phyloP scores from a whole-genome alignment of 2,888 invertebrate species.

The Meiosimyza decipiens region DNA sequence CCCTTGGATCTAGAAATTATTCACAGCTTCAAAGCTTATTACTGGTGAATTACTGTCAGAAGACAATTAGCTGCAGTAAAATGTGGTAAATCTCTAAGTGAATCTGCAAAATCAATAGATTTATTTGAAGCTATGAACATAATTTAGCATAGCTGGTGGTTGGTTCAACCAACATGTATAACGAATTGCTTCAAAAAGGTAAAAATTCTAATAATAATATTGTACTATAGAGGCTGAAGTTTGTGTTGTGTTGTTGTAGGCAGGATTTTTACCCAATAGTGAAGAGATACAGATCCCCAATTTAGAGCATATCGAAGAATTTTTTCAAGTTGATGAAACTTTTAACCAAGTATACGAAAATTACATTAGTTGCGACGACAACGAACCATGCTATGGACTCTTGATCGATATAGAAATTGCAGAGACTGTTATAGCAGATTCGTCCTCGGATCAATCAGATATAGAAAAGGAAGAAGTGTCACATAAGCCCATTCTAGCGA shows the following conservation, averaged over 20 bases:
- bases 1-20: conserved; percentile 44
- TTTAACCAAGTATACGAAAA: too few species aligned
- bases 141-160: conserved; percentile 40
- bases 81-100: conserved; percentile 32
- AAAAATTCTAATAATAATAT: conserved; percentile 21
- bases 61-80: conserved; percentile 40
- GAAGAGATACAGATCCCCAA: background rate
- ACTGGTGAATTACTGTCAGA: conserved; percentile 42
- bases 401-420: too few species aligned
- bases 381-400: too few species aligned
- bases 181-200: conserved; percentile 29
- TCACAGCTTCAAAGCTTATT: conserved; percentile 42
- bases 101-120: conserved; percentile 42
- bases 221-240: conserved; percentile 5
- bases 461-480: too few species aligned
- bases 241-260: background rate
- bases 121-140: conserved; percentile 35
- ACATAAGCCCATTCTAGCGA: too few species aligned
- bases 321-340: too few species aligned
- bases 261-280: background rate
- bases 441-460: too few species aligned
- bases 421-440: too few species aligned
- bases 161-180: conserved; percentile 27
- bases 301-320: too few species aligned
- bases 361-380: too few species aligned